phyloP scores from a whole-genome alignment of 2,797 vertebrate species.

The Pipistrellus nathusii region DNA sequence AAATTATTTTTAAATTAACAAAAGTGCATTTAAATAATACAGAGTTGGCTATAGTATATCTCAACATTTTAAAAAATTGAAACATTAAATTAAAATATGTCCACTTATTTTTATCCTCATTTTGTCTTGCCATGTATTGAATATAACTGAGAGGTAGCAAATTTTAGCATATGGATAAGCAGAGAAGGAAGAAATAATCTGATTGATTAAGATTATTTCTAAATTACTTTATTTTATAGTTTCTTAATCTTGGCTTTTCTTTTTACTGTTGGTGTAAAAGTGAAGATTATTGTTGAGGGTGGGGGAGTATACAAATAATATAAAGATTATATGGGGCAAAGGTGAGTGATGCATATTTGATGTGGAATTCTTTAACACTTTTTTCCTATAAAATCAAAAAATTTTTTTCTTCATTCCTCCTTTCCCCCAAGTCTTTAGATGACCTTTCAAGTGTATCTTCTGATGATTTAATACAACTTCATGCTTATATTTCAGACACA shows the following conservation, averaged over 20 bases:
- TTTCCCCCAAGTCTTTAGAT: slow-evolving; percentile 93
- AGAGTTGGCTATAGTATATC: neutral
- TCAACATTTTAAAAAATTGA: slow-evolving; percentile 42
- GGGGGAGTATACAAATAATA: neutral
- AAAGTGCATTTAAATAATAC: neutral
- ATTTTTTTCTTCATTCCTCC: slow-evolving; percentile 61
- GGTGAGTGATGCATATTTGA: neutral
- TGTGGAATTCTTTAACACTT: neutral
- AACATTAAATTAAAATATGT: neutral
- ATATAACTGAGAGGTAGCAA: slow-evolving; percentile 28
- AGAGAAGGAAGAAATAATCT: slow-evolving; percentile 40
- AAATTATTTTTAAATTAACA: slow-evolving; percentile 36
- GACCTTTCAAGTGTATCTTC: slow-evolving; percentile 95
- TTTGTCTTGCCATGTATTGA: slow-evolving; percentile 26
- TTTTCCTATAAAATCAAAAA: slow-evolving; percentile 42
- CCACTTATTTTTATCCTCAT: neutral
- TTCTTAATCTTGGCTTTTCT: slow-evolving; percentile 33
- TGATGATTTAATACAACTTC: slow-evolving; percentile 94
- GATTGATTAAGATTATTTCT: slow-evolving; percentile 20
- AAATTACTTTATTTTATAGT: slow-evolving; percentile 10
- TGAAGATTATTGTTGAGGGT: neutral
- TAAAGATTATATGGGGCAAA: neutral
- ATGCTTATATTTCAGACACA: slow-evolving; percentile 98
- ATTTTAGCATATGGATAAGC: neutral
- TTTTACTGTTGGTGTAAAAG: neutral